A percentile compares a stretch with the other conserved stretches of the same genome.
Conservation (phyloP, 37 sponge, comb jelly and placozoan genomes). For the Ephydatia muelleri region DNA sequence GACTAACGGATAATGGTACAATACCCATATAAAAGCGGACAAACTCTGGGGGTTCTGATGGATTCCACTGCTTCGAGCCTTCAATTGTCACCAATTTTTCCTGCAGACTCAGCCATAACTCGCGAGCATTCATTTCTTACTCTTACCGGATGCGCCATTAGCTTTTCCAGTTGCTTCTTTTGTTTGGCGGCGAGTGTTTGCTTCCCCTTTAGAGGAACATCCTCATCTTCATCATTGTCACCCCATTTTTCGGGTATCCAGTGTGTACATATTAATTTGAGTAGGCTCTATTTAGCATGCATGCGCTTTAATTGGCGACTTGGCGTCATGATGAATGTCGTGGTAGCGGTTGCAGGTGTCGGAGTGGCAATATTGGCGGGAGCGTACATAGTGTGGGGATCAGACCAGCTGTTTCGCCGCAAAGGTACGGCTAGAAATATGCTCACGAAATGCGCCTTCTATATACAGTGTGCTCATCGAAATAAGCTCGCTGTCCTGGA, state of each 20-base stretch:
- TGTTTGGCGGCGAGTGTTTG: conserved; percentile 42
- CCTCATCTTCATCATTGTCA: conserved; percentile 26
- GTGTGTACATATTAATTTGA: too few species aligned
- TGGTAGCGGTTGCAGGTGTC: conserved; percentile 4
- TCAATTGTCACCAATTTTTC: conserved; percentile 79
- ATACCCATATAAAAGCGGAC: conserved; percentile 92
- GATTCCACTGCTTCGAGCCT: conserved; percentile 56
- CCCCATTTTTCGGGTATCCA: conserved; percentile 5
- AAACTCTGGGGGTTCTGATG: conserved; percentile 85
- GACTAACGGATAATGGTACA: neutral
- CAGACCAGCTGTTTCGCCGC: conserved; percentile 29
- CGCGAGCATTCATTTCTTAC: neutral
- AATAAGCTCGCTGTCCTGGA: conserved; percentile 55
- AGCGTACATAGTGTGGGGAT: conserved; percentile 51
- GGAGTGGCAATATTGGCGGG: conserved; percentile 30
- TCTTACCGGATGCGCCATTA: conserved; percentile 84
- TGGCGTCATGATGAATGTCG: too few species aligned
- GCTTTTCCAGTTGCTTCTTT: conserved; percentile 66
- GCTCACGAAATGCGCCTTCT: neutral
- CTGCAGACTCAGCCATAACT: conserved; percentile 23
- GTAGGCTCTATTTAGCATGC: neutral
- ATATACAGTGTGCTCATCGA: neutral
- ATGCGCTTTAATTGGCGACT: conserved; percentile 28
- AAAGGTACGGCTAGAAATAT: conserved; percentile 12
- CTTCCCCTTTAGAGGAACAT: neutral